Evolutionary conservation across 35 echinoderm and acorn worm genomes (phyloP).

Genomic region (Eucidaris tribuloides): DNA sequence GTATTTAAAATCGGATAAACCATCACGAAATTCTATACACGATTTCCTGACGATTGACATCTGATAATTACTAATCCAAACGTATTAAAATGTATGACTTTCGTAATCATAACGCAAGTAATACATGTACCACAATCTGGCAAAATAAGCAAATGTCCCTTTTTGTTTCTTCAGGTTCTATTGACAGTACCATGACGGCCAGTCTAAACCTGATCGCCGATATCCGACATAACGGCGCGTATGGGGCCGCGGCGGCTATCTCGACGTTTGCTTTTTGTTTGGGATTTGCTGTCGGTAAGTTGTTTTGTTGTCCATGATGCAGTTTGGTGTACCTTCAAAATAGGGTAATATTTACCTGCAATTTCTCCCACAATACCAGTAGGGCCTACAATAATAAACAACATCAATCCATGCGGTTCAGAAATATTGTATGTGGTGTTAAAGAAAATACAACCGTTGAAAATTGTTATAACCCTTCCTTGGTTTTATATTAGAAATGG

Average conservation of each 20-base stretch:
- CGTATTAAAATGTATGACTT: background rate
- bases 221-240: slow-evolving; percentile 27
- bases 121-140: background rate
- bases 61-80: background rate
- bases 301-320: background rate
- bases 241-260: slow-evolving; percentile 54
- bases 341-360: background rate
- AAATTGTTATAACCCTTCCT: too few species aligned
- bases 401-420: background rate
- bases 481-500: too few species aligned
- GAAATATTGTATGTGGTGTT: background rate
- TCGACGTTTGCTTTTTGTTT: slow-evolving; percentile 54
- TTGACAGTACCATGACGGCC: slow-evolving; percentile 51
- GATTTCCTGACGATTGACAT: too few species aligned
- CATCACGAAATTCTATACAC: too few species aligned
- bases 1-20: too few species aligned
- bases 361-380: background rate
- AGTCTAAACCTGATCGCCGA: slow-evolving; percentile 33
- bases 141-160: background rate
- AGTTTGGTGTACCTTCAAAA: background rate
- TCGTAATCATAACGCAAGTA: background rate
- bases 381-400: background rate
- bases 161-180: slow-evolving; percentile 11
- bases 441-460: too few species aligned
- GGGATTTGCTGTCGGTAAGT: slow-evolving; percentile 47